Conservation (phyloP, 2,797 vertebrate species). For the Pangasius macronema region DNA sequence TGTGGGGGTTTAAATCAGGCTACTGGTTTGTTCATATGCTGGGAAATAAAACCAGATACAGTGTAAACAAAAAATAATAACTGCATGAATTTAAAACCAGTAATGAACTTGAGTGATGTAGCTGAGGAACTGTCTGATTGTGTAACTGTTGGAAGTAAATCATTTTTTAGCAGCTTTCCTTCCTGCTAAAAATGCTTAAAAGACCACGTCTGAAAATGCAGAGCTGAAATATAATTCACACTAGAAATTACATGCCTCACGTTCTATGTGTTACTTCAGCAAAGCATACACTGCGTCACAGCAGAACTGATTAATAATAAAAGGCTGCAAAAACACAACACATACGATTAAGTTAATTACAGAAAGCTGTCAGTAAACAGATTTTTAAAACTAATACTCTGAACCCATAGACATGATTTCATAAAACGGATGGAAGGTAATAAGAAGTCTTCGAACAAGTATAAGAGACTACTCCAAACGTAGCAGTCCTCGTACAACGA, state of each 20-base stretch:
- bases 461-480: no score
- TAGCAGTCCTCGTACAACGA: no score
- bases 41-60: background rate
- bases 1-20: background rate
- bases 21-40: background rate
- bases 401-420: background rate
- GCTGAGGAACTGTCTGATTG: background rate
- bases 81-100: background rate
- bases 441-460: no score
- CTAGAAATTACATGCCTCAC: background rate
- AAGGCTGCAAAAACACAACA: background rate
- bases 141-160: background rate
- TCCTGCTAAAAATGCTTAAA: background rate
- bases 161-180: background rate
- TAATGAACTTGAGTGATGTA: background rate
- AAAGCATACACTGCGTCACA: background rate
- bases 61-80: background rate
- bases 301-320: background rate
- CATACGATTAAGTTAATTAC: background rate
- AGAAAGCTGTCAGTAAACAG: background rate
- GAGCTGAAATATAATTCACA: background rate
- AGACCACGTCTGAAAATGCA: background rate
- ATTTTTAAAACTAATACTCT: background rate
- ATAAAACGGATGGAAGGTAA: background rate
- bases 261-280: background rate